Conservation (phyloP, 2,888 invertebrate species). For the Lithophane ornitopus region DNA sequence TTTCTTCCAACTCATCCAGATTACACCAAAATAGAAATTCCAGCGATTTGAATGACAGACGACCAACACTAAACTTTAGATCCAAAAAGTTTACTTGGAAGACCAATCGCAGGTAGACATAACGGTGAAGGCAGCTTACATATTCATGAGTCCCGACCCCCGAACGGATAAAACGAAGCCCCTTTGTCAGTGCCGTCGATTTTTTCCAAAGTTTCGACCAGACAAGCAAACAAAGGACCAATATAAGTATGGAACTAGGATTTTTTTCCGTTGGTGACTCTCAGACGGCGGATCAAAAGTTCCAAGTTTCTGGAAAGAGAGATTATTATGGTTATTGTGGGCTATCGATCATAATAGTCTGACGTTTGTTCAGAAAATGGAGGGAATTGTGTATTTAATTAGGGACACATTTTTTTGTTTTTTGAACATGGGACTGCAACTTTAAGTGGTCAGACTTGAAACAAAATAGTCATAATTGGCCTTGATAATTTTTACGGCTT, state of each 20-base stretch:
- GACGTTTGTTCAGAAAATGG: conserved; percentile 35
- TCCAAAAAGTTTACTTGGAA: conserved; percentile 36
- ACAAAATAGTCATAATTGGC: conserved; percentile 1
- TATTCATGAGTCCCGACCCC: conserved; percentile 64
- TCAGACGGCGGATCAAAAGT: conserved; percentile 66
- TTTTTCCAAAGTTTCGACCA: conserved; percentile 52
- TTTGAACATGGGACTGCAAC: conserved; percentile 5
- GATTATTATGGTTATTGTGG: conserved; percentile 56
- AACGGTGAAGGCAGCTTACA: conserved; percentile 64
- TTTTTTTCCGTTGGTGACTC: conserved; percentile 38
- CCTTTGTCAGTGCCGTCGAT: conserved; percentile 63
- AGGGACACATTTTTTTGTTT: conserved; percentile 29
- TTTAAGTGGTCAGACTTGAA: neutral
- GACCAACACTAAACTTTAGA: conserved; percentile 37
- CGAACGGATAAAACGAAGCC: conserved; percentile 54
- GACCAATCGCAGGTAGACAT: conserved; percentile 59
- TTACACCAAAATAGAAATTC: conserved; percentile 11
- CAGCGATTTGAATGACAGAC: conserved; percentile 39
- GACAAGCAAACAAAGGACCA: conserved; percentile 50
- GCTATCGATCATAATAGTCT: conserved; percentile 58
- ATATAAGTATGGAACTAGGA: conserved; percentile 44
- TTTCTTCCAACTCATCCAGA: neutral
- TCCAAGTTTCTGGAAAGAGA: conserved; percentile 34
- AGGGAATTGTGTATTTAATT: conserved; percentile 32
- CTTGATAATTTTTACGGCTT: neutral